Evolutionary conservation across 2,113 vertebrate genomes (phyloP), one percentile per base, ranked within the genome.

Genomic region (Circaetus cinerascens): DNA sequence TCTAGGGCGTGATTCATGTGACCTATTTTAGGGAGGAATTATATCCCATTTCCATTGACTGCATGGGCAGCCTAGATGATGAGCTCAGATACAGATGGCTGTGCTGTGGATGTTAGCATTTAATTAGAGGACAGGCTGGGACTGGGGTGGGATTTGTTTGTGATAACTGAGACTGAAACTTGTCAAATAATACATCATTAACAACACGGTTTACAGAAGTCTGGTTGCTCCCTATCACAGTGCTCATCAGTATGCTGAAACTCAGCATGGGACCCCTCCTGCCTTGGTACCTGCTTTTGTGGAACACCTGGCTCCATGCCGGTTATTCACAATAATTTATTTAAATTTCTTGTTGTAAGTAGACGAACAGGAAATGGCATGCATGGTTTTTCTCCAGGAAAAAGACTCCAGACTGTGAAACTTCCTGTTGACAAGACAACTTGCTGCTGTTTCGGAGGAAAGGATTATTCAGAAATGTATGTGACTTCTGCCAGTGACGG

Each of bases 381-480:
- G 16, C 22, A 9, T 93, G 40, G 27, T 85, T 93, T 96, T 94
- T 53, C 79, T 92, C 48, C 82, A 99, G 99, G 99, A 90, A 98
- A 98, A 96, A 97, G 98, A 73, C 97, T 99, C 32, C 99, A 99
- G 96, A 99, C 99, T 1, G 98, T 99, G 75, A 98, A 98, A 83
- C 96, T 99, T 68, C 99, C 99, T 1, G 98, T 98, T 36, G 98
- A 94, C 38, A 99, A 99, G 90, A 99, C 98, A 73, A 99, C 99
- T 32, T 99, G 99, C 5, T 99, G 99, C 96, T 99, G 99, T 92
- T 99, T 99, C 3, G 99, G 99, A 66, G 99, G 99, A 79, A 98
- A 98, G 23, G 98, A 99, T 97, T 99, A 99, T 97, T 98, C 98
- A 36, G 99, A 99, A 92, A 98, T 99, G 88, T 99, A 98, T 12